phyloP scores from a whole-genome alignment of 1,140 invertebrate species.

The Drosophila jambulina region DNA sequence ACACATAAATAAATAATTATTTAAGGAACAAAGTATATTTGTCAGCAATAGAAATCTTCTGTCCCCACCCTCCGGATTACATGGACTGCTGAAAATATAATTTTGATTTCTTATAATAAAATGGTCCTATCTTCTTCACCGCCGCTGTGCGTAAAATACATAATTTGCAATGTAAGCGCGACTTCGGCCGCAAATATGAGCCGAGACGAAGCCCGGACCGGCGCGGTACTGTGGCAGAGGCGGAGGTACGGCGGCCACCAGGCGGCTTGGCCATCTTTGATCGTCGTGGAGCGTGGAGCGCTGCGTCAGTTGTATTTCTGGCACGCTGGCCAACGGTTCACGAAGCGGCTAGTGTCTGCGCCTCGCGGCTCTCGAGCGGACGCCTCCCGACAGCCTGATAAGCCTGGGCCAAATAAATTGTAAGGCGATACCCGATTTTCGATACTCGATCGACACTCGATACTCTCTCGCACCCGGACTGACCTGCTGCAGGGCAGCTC shows the following conservation, averaged over 20 bases:
- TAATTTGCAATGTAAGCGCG: conserved; percentile 50
- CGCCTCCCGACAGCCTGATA: conserved; percentile 39
- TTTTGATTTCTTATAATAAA: too few relatives aligned
- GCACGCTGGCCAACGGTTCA: conserved; percentile 77
- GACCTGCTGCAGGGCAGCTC: conserved; percentile 25
- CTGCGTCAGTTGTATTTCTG: conserved; percentile 72
- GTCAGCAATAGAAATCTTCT: background rate
- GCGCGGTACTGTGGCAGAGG: background rate
- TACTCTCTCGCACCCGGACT: conserved; percentile 17
- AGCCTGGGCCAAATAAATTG: conserved; percentile 28
- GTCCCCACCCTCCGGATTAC: background rate
- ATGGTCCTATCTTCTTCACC: conserved; percentile 10
- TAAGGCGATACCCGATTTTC: conserved; percentile 20
- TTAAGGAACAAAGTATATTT: background rate
- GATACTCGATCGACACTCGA: conserved; percentile 7
- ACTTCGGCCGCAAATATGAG: conserved; percentile 34
- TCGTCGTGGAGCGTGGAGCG: conserved; percentile 32
- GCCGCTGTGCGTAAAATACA: conserved; percentile 37
- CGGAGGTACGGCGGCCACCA: conserved; percentile 12
- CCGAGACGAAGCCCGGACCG: conserved; percentile 19
- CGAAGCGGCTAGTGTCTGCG: conserved; percentile 62
- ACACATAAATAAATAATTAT: background rate
- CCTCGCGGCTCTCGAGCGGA: conserved; percentile 40
- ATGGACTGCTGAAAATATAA: background rate
- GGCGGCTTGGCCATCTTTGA: conserved; percentile 43